Conservation (phyloP, 2,113 vertebrate species). For the Platanista minor region DNA sequence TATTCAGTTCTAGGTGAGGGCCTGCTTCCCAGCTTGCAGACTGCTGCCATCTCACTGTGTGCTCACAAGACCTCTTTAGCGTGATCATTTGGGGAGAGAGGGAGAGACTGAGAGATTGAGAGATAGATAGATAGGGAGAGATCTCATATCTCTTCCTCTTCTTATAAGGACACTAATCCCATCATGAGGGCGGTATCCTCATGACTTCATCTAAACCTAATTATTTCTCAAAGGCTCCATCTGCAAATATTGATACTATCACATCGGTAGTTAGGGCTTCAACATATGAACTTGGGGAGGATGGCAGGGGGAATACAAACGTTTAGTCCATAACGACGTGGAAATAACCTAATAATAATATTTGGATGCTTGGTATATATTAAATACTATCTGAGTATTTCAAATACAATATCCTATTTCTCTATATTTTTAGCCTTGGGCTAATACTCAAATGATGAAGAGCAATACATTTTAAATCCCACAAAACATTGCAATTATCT, state of each 20-base stretch:
- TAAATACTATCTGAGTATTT: not conserved
- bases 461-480: not conserved
- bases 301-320: not conserved
- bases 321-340: not conserved
- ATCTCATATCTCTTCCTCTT: not conserved
- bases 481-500: not conserved
- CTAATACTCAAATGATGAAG: not conserved
- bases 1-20: not conserved
- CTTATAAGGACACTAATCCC: not conserved
- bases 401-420: not conserved
- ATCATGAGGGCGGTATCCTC: not conserved
- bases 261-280: not conserved
- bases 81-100: not conserved
- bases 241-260: not conserved
- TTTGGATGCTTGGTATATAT: not conserved
- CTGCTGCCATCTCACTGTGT: not conserved
- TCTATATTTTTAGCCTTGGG: not conserved
- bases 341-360: constrained; percentile 1
- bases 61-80: not conserved
- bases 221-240: not conserved
- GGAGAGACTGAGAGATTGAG: not conserved
- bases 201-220: not conserved
- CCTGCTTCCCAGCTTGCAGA: not conserved
- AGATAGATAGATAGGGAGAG: not conserved
- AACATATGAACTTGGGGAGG: not conserved